phyloP scores from a whole-genome alignment of 2,797 vertebrate species.

The Myotis daubentonii region DNA sequence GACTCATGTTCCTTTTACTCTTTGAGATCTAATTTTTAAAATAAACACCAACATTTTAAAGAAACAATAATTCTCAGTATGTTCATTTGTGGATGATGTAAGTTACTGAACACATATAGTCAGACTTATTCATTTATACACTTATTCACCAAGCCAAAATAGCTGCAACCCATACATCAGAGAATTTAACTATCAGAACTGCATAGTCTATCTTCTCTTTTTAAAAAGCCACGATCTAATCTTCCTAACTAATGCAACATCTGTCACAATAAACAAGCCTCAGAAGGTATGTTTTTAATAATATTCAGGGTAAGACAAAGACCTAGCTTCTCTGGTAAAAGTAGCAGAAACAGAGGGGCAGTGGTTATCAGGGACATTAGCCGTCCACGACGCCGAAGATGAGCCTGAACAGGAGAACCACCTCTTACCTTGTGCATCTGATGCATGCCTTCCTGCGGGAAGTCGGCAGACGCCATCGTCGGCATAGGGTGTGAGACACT shows the following conservation, averaged over 20 bases:
- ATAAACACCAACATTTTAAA: slow-evolving; percentile 26
- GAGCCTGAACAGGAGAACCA: slow-evolving; percentile 5
- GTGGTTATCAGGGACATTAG: not conserved
- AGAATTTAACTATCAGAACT: slow-evolving; percentile 24
- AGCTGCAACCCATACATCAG: slow-evolving; percentile 11
- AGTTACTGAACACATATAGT: not conserved
- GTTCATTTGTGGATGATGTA: not conserved
- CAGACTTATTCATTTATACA: not conserved
- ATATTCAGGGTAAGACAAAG: slow-evolving; percentile 3
- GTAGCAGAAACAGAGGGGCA: not conserved
- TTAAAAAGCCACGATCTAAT: slow-evolving; percentile 41
- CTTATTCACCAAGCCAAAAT: slow-evolving; percentile 40
- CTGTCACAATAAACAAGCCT: slow-evolving; percentile 17
- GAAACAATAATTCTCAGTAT: slow-evolving; percentile 6
- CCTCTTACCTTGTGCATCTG: slow-evolving; percentile 94
- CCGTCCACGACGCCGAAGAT: not conserved
- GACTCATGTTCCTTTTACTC: not conserved
- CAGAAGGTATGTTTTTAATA: slow-evolving; percentile 39
- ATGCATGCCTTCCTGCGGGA: slow-evolving; percentile 94
- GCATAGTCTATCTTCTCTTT: not conserved
- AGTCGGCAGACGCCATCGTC: slow-evolving; percentile 91
- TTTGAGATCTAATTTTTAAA: slow-evolving; percentile 33
- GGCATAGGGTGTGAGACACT: slow-evolving; percentile 92
- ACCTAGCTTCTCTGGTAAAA: slow-evolving; percentile 11
- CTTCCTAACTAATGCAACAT: not conserved